phyloP scores from a whole-genome alignment of 2,888 invertebrate species.

The Stictocephala bisonia region DNA sequence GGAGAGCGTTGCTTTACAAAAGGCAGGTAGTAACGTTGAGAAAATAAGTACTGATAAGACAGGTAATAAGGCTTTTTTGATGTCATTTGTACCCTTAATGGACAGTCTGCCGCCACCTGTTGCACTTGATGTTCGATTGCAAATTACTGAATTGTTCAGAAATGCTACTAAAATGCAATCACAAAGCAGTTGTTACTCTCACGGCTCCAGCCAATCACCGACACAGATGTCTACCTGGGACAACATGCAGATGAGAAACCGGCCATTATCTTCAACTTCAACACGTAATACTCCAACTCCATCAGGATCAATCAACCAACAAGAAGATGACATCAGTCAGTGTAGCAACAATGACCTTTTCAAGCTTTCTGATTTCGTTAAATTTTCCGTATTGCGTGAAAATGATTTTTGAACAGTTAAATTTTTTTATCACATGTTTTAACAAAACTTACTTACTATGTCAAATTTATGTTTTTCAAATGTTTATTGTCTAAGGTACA shows the following conservation, averaged over 20 bases:
- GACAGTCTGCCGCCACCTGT: slow-evolving; percentile 24
- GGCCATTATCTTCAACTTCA: not conserved
- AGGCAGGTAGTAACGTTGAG: not conserved
- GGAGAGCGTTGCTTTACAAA: slow-evolving; percentile 29
- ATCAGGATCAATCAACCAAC: not conserved
- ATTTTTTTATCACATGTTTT: no score
- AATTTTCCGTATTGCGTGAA: not conserved
- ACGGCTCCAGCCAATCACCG: not conserved
- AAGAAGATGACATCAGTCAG: not conserved
- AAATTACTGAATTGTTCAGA: slow-evolving; percentile 2
- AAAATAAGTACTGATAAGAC: not conserved
- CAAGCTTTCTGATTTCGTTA: not conserved
- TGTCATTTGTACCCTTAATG: slow-evolving; percentile 25
- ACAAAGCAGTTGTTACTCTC: not conserved
- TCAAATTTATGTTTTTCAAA: no score
- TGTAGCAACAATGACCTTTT: not conserved
- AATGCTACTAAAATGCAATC: not conserved
- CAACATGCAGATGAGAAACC: slow-evolving; percentile 12
- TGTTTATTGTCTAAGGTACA: no score
- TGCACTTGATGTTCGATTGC: slow-evolving; percentile 5
- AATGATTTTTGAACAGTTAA: not conserved
- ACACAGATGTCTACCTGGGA: not conserved
- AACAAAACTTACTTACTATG: no score
- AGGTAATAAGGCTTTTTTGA: slow-evolving; percentile 30
- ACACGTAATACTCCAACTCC: not conserved